Conservation (phyloP, 2,888 invertebrate species). For the Ectemnius lituratus region DNA sequence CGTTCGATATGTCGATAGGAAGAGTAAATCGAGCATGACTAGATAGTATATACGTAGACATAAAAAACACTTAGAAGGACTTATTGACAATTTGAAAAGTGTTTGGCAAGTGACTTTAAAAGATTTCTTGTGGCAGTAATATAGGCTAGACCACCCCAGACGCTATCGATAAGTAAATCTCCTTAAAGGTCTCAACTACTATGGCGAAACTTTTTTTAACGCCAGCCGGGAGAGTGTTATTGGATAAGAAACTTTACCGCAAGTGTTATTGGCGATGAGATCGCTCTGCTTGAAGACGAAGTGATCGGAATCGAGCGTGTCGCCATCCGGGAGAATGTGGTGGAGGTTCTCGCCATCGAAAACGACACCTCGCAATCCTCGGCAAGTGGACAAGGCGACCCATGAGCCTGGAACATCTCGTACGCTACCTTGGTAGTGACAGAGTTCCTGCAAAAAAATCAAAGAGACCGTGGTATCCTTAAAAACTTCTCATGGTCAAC, state of each 20-base stretch:
- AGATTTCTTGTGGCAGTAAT: too few species aligned
- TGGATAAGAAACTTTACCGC: conserved; percentile 78
- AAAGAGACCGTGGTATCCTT: not conserved
- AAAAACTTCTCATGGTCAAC: too few species aligned
- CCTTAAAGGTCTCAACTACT: not conserved
- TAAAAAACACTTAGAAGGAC: not conserved
- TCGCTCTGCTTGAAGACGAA: conserved; percentile 85
- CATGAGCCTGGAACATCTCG: conserved; percentile 85
- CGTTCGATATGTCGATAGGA: too few species aligned
- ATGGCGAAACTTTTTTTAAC: not conserved
- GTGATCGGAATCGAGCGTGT: conserved; percentile 80
- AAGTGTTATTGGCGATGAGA: conserved; percentile 80
- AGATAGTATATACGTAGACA: not conserved
- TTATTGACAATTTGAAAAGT: too few species aligned
- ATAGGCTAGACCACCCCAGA: too few species aligned
- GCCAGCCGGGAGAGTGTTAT: not conserved
- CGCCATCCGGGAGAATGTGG: conserved; percentile 83
- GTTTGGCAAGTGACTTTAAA: too few species aligned
- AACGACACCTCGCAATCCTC: conserved; percentile 86
- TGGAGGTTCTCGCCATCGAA: conserved; percentile 88
- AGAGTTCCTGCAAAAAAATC: conserved; percentile 82
- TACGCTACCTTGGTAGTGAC: conserved; percentile 89
- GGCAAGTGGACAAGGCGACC: conserved; percentile 92
- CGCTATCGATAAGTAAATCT: not conserved
- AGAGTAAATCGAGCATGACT: too few species aligned